A percentile compares a stretch with the other conserved stretches of the same genome.
These are phyloP conservation scores for Platichthys flesus DNA, from an alignment of 2,113 vertebrate genomes.

Conservation along the genomic window DNA sequence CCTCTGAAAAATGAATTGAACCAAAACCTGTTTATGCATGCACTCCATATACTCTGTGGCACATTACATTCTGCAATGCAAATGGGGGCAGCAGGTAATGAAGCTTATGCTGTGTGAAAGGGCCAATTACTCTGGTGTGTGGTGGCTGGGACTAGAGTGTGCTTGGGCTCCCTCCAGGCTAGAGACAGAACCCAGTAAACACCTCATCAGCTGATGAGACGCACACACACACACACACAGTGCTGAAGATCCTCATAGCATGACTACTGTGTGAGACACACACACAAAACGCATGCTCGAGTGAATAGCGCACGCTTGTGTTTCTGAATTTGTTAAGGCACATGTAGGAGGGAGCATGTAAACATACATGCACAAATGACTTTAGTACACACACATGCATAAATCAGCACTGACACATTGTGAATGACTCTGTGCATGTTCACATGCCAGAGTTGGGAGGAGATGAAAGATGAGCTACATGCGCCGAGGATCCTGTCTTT, in stretches of 20 bases:
- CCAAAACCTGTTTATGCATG: constrained; percentile 73
- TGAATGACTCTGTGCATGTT: no score
- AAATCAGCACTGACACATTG: no score
- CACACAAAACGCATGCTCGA: constrained; percentile 13
- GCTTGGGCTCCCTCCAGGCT: constrained; percentile 85
- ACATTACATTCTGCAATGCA: constrained; percentile 78
- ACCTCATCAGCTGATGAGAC: constrained; percentile 85
- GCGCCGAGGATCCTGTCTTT: constrained; percentile 37
- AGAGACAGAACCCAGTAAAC: constrained; percentile 83
- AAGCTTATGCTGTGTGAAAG: constrained; percentile 77
- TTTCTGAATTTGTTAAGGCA: constrained; percentile 19
- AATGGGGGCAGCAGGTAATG: constrained; percentile 80
- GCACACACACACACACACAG: constrained; percentile 14
- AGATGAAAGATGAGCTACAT: constrained; percentile 4
- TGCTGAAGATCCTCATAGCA: constrained; percentile 33
- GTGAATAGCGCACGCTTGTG: neutral
- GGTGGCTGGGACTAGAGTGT: constrained; percentile 67
- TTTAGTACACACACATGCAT: constrained; percentile 12
- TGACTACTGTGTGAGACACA: constrained; percentile 38
- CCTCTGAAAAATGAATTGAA: constrained; percentile 50
- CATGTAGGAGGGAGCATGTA: neutral
- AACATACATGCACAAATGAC: neutral
- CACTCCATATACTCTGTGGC: constrained; percentile 59
- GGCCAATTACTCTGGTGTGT: constrained; percentile 80
- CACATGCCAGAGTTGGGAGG: constrained; percentile 12